Evolutionary conservation across 2,113 vertebrate species (phyloP).

Genomic region (Vulpes vulpes): DNA sequence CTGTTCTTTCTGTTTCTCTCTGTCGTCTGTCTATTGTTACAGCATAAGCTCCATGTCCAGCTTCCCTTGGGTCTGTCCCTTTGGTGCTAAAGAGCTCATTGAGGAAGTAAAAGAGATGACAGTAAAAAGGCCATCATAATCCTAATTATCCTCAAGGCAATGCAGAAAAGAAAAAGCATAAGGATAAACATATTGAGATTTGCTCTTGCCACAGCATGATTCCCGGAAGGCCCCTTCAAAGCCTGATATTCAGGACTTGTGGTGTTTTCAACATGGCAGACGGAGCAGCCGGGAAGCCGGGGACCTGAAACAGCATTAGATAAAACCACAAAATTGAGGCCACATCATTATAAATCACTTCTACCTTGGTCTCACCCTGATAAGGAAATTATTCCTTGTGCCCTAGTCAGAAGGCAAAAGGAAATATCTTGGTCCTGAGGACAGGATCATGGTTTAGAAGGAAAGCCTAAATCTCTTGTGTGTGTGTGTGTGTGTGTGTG

Average conservation of each 20-base stretch:
- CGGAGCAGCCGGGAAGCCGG: neutral
- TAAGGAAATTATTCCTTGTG: neutral
- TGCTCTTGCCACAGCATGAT: neutral
- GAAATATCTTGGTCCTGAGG: neutral
- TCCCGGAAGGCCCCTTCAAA: neutral
- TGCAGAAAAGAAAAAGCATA: neutral
- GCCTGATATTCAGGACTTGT: neutral
- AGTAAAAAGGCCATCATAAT: neutral
- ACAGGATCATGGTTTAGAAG: neutral
- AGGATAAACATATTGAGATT: neutral
- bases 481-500: too few relatives aligned
- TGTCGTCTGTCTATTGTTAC: neutral
- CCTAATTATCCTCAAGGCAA: neutral
- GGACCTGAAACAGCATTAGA: neutral
- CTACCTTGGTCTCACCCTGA: neutral
- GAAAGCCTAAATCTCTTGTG: neutral
- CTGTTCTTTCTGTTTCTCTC: neutral
- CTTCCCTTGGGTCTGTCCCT: neutral
- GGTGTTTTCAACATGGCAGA: neutral
- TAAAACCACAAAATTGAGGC: neutral
- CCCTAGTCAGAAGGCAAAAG: neutral
- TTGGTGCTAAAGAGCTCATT: constrained; percentile 14
- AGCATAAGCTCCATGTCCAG: neutral
- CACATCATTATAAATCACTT: neutral
- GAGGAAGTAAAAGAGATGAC: neutral